These are phyloP conservation scores for Euglossa dilemma DNA, from an alignment of 1,140 invertebrate species.

Conservation along the genomic window DNA sequence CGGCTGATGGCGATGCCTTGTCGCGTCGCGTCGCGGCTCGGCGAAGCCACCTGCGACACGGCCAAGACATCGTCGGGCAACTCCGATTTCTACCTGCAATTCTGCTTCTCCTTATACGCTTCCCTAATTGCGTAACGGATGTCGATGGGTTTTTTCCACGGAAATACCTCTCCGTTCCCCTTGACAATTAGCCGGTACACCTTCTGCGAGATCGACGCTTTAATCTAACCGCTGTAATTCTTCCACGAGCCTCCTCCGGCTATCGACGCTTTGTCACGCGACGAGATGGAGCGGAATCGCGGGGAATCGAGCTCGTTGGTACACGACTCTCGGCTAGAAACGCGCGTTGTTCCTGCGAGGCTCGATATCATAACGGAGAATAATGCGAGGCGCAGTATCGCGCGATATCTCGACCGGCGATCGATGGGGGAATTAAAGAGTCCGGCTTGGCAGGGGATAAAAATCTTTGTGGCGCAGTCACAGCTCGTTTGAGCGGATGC, in stretches of 20 bases:
- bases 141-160: not conserved
- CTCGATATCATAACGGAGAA: conserved; percentile 26
- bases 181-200: not conserved
- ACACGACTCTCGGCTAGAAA: no score
- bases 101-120: not conserved
- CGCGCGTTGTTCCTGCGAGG: not conserved
- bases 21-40: conserved; percentile 79
- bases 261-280: no score
- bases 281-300: no score
- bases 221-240: no score
- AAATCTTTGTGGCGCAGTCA: conserved; percentile 61
- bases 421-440: conserved; percentile 57
- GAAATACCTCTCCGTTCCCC: not conserved
- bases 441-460: conserved; percentile 50
- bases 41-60: conserved; percentile 77
- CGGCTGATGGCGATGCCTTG: conserved; percentile 81
- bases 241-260: no score
- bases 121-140: not conserved
- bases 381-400: conserved; percentile 16
- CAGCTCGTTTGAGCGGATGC: conserved; percentile 73
- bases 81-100: conserved; percentile 74
- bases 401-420: conserved; percentile 47
- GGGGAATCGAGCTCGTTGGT: no score
- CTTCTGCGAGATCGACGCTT: not conserved
- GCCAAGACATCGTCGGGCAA: conserved; percentile 58